Conservation (phyloP, 2,113 vertebrate species). For the Megaceryle torquata region DNA sequence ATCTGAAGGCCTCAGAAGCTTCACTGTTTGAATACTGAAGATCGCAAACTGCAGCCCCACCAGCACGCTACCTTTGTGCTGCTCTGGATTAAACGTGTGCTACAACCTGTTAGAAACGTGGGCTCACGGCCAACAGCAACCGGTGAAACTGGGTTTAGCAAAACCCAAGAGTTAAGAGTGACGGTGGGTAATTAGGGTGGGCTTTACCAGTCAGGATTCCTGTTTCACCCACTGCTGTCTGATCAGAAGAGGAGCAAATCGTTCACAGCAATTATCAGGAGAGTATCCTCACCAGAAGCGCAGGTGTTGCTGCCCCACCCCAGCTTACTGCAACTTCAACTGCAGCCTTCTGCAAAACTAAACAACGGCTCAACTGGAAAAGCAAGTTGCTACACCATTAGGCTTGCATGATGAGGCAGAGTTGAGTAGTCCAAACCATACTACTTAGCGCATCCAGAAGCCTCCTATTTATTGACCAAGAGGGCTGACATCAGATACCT, state of each 20-base stretch:
- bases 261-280: background rate
- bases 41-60: background rate
- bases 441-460: background rate
- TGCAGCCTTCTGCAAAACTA: slow-evolving; percentile 3
- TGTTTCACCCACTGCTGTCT: background rate
- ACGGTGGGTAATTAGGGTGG: background rate
- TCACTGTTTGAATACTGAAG: background rate
- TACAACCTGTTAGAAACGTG: background rate
- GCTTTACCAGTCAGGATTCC: background rate
- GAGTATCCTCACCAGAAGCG: background rate
- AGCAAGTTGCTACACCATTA: slow-evolving; percentile 35
- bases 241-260: background rate
- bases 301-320: slow-evolving; percentile 60
- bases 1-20: background rate
- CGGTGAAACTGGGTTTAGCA: background rate
- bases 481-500: slow-evolving; percentile 50
- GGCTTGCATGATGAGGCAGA: slow-evolving; percentile 44
- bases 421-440: background rate
- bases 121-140: background rate
- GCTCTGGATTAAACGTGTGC: accelerated
- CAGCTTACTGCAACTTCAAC: slow-evolving; percentile 17
- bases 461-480: slow-evolving; percentile 54
- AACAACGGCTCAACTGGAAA: slow-evolving; percentile 42
- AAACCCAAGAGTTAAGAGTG: accelerated
- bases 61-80: accelerated